Conservation (phyloP, 30 jellyfish, hydroid and myxozoan genomes). For the Cassiopea andromeda region DNA sequence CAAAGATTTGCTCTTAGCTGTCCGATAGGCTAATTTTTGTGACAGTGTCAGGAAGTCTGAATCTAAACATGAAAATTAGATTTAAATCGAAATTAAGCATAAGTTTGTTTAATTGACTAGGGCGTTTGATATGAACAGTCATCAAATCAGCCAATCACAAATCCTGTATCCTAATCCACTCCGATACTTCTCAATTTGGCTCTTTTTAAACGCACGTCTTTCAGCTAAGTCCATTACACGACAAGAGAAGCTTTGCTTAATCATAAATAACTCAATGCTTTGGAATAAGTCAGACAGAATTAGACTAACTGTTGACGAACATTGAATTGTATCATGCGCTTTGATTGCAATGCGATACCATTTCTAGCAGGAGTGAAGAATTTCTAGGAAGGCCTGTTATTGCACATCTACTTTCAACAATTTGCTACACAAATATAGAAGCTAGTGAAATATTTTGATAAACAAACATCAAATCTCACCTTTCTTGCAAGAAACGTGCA, state of each 20-base stretch:
- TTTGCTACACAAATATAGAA: no score
- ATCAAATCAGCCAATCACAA: not conserved
- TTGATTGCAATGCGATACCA: no score
- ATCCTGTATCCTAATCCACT: not conserved
- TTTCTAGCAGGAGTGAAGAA: no score
- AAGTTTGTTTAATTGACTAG: not conserved
- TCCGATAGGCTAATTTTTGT: slow-evolving; percentile 19
- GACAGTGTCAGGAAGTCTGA: slow-evolving; percentile 22
- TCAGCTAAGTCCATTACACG: not conserved
- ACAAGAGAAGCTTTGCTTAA: not conserved
- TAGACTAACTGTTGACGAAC: not conserved
- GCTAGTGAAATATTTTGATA: not conserved
- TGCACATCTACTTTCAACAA: no score
- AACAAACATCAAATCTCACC: slow-evolving; percentile 42
- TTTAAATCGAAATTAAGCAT: not conserved
- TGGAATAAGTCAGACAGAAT: not conserved
- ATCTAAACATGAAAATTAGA: slow-evolving; percentile 17
- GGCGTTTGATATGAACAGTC: not conserved
- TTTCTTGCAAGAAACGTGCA: slow-evolving; percentile 87
- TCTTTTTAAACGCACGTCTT: not conserved
- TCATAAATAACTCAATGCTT: no score
- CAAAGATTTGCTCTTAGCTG: slow-evolving; percentile 3
- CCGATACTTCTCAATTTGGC: not conserved
- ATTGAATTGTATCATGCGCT: not conserved
- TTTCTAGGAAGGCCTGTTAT: no score